Conservation (phyloP, 2,888 invertebrate genomes). For the Yponomeuta malinellus region DNA sequence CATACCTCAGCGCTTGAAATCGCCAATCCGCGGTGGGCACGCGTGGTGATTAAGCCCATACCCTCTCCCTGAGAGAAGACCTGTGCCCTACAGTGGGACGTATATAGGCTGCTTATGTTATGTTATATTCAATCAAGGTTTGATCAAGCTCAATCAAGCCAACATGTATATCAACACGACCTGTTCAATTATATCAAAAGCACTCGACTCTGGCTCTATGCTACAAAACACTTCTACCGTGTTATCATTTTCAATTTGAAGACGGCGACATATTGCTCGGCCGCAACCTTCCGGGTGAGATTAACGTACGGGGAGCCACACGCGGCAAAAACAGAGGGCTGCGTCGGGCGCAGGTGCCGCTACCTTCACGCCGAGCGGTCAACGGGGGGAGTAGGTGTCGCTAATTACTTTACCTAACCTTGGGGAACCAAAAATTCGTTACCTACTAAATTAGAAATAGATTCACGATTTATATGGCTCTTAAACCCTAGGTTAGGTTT, state of each 20-base stretch:
- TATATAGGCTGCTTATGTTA: too few relatives aligned
- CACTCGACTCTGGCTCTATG: neutral
- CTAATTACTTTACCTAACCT: neutral
- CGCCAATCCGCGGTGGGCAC: too few relatives aligned
- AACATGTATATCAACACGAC: neutral
- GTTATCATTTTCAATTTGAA: constrained; percentile 3
- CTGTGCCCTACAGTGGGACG: too few relatives aligned
- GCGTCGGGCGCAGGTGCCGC: constrained; percentile 12
- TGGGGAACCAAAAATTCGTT: neutral
- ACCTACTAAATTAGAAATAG: neutral
- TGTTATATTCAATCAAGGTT: too few relatives aligned
- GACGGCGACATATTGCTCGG: neutral
- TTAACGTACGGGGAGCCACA: constrained; percentile 1
- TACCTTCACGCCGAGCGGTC: neutral
- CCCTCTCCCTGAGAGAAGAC: too few relatives aligned
- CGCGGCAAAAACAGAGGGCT: neutral
- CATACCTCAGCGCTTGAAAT: too few relatives aligned
- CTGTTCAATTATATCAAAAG: neutral
- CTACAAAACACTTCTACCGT: neutral
- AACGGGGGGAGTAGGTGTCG: neutral
- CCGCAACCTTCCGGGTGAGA: neutral
- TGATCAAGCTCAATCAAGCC: too few relatives aligned
- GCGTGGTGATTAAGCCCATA: too few relatives aligned
- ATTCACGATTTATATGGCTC: neutral
- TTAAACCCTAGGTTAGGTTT: too few relatives aligned